Conservation (phyloP, 2,888 invertebrate genomes). For the Cephus pulcher region DNA sequence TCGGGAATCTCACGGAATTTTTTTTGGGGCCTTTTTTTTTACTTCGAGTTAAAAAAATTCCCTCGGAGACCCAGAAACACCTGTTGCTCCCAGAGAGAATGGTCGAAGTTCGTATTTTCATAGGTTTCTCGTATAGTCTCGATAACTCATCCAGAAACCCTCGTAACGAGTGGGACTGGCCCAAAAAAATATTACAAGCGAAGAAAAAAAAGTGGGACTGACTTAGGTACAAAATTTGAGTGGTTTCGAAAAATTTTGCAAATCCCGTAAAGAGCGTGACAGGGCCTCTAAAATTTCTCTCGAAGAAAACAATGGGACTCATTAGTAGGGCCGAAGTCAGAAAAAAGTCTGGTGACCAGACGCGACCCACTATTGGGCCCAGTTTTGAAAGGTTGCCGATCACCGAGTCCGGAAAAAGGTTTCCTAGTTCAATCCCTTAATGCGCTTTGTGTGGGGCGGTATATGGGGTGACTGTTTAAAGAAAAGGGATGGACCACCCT, state of each 20-base stretch:
- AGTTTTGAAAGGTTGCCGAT: not conserved
- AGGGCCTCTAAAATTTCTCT: not conserved
- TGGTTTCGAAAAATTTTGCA: not conserved
- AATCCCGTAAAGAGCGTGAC: not conserved
- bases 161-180: not conserved
- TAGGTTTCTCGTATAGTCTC: not conserved
- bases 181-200: not conserved
- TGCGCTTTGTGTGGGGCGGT: not conserved
- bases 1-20: slow-evolving; percentile 1
- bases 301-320: not conserved
- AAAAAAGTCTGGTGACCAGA: not conserved
- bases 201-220: not conserved
- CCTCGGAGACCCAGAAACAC: not conserved
- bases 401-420: not conserved
- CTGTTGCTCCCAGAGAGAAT: not conserved
- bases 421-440: not conserved
- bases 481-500: not conserved
- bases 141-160: not conserved
- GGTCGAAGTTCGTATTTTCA: not conserved
- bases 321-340: not conserved
- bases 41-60: not conserved
- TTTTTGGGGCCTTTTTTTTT: not conserved
- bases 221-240: not conserved
- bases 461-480: not conserved
- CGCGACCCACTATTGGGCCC: not conserved